Conservation (phyloP, 2,113 vertebrate species). For the Eptesicus fuscus region DNA sequence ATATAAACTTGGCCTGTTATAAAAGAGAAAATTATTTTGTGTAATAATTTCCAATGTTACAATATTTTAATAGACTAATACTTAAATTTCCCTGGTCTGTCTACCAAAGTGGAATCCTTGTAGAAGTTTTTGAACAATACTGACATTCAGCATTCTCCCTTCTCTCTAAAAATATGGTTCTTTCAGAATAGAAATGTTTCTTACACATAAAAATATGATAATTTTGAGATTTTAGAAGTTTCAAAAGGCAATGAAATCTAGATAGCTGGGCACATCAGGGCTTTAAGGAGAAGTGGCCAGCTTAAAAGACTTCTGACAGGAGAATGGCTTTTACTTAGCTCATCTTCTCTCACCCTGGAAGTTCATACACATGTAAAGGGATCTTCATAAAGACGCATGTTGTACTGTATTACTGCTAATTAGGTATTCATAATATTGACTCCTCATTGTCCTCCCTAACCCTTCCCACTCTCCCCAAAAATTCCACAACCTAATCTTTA, state of each 20-base stretch:
- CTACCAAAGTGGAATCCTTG: neutral
- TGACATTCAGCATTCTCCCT: neutral
- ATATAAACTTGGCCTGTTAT: neutral
- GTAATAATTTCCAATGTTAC: neutral
- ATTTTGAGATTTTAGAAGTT: neutral
- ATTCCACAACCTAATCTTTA: neutral
- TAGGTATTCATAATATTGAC: neutral
- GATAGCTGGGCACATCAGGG: neutral
- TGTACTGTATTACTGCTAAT: neutral
- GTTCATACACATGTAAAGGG: neutral
- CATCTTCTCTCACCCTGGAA: neutral
- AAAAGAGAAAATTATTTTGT: neutral
- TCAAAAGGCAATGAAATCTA: neutral
- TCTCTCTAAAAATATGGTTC: neutral
- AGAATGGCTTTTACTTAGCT: neutral
- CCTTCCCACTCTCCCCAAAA: neutral
- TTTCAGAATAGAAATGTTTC: neutral
- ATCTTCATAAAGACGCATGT: neutral
- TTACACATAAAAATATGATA: conserved; percentile 16
- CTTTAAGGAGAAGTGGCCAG: neutral
- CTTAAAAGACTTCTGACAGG: neutral
- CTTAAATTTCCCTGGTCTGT: neutral
- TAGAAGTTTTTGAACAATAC: conserved; percentile 8
- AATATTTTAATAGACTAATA: neutral
- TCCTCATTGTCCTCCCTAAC: neutral